phyloP scores from a whole-genome alignment of 2,888 invertebrate genomes.

The Melinopterus prodromus region DNA sequence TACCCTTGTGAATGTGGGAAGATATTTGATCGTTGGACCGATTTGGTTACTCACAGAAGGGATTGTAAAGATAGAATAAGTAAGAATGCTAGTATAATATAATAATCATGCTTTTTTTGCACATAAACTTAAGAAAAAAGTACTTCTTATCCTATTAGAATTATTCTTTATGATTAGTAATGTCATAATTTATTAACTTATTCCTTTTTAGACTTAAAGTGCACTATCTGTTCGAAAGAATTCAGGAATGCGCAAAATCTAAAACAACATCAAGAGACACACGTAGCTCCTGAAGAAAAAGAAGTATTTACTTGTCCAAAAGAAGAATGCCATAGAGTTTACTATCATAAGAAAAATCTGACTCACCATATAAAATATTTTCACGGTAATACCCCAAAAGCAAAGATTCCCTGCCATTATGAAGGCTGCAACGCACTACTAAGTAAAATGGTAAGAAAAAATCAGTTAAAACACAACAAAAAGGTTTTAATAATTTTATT shows the following conservation, averaged over 20 bases:
- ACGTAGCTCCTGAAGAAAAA: conserved; percentile 42
- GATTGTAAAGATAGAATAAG: conserved; percentile 41
- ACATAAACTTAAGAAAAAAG: no score
- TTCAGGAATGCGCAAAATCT: conserved; percentile 45
- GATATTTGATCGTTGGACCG: conserved; percentile 50
- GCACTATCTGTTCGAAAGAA: conserved; percentile 47
- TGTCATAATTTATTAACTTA: not conserved
- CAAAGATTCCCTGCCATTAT: conserved; percentile 42
- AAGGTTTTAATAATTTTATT: conserved; percentile 31
- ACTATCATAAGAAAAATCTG: conserved; percentile 50
- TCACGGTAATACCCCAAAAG: conserved; percentile 45
- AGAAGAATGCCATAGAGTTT: conserved; percentile 47
- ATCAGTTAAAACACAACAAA: not conserved
- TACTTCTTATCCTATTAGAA: no score
- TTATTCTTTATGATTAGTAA: not conserved
- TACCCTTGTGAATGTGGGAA: conserved; percentile 52
- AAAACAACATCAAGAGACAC: conserved; percentile 45
- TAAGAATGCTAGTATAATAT: conserved; percentile 30
- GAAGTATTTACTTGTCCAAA: conserved; percentile 47
- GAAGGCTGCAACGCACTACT: conserved; percentile 41
- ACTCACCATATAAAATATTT: conserved; percentile 46
- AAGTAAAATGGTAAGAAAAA: conserved; percentile 38
- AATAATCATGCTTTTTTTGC: no score
- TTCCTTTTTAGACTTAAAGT: conserved; percentile 41
- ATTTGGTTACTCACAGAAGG: conserved; percentile 47